Conservation (phyloP, 2,888 invertebrate genomes). For the Orchestes rusci region DNA sequence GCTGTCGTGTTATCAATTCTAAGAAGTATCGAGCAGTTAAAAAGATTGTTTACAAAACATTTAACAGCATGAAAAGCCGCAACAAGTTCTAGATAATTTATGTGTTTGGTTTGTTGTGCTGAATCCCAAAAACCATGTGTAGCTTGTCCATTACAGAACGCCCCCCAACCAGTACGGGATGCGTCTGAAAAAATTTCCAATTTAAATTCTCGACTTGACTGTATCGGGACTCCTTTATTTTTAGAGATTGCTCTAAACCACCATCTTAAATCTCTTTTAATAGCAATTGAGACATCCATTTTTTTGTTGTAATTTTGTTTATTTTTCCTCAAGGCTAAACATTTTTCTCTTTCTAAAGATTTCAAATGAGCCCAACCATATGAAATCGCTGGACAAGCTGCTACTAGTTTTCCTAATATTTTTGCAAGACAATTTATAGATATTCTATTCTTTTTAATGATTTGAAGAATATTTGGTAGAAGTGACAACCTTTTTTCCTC, state of each 20-base stretch:
- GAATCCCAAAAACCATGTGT: constrained; percentile 14
- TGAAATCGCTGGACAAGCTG: constrained; percentile 8
- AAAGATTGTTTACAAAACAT: too few species aligned
- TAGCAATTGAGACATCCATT: background rate
- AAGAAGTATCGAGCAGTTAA: too few species aligned
- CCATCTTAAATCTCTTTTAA: constrained; percentile 10
- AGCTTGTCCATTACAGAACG: constrained; percentile 2
- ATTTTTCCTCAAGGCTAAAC: background rate
- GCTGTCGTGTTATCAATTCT: constrained; percentile 6
- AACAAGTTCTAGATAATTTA: constrained; percentile 15
- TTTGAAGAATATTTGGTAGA: constrained; percentile 5
- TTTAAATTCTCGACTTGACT: constrained; percentile 7
- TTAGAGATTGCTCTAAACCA: constrained; percentile 6
- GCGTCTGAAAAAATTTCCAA: constrained; percentile 17
- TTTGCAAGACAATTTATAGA: constrained; percentile 11
- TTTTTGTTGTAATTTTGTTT: constrained; percentile 13
- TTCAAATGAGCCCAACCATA: constrained; percentile 21
- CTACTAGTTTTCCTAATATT: background rate
- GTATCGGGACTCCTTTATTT: constrained; percentile 7
- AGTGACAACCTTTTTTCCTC: background rate
- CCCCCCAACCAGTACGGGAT: constrained; percentile 9
- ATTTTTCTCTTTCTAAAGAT: background rate
- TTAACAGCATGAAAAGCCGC: constrained; percentile 13
- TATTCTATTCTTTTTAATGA: constrained; percentile 9
- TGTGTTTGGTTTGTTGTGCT: constrained; percentile 7